Base-by-base conservation (phyloP, 2,797 vertebrate genomes). In the Loris lydekkerianus region DNA sequence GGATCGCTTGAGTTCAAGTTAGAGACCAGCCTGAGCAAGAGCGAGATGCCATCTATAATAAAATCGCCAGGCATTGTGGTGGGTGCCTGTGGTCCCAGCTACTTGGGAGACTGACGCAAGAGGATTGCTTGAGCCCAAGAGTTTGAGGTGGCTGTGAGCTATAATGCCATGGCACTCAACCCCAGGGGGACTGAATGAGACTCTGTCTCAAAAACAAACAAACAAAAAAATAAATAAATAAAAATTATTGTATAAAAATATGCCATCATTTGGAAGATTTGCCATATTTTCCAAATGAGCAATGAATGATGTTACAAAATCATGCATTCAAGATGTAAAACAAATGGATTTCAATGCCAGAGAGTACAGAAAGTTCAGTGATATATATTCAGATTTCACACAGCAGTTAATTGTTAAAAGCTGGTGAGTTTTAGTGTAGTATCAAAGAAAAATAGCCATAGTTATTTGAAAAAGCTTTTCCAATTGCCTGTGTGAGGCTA, bases 361-460 rank as follows among this genome's bases (percentile, higher is more conserved):
- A 4, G 43, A 43, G 29, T n/a, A 10, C 6, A 53, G 60, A 69
- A 93, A 84, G 23, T 31, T 89, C 61, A 40, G 3, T n/a, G 73
- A 13, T 37, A 13, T 0, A 15, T 93, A 72, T 90, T 81, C 49
- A 90, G 34, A 86, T 65, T 63, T 29, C 46, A 58, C 58, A n/a
- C 40, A 69, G 76, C n/a, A 94, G n/a, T 21, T 72, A 37, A 72
- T 56, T 17, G 34, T 84, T 56, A 80, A 89, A 82, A 81, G 43
- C 46, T 34, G 77, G 14, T 60, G 11, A 83, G 2, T 75, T 84
- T 89, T 34, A 82, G 8, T 40, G 2, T n/a, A 69, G 18, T 89
- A 58, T 75, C 49, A 91, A 89, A 75, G 67, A 85, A 67, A 76
- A 82, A 65, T 37, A 56, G 15, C 46, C 63, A 87, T 70, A 87